Base-by-base conservation (phyloP, 2,797 vertebrate species). In the Orestias chungarensis region DNA sequence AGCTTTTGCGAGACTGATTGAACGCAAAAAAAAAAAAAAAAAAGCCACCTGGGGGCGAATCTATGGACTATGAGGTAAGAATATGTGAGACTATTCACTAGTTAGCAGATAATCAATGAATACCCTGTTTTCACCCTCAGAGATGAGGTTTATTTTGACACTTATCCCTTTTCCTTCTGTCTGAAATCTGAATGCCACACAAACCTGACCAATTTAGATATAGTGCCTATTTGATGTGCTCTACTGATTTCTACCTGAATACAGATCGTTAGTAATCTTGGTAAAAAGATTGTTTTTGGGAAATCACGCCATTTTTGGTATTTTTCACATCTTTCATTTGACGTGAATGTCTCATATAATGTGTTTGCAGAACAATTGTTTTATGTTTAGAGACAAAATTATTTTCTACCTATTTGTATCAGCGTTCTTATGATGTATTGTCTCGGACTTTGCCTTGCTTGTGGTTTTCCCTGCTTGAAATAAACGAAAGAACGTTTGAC, bases 401-500 rank as follows among this genome's bases (percentile, higher is more conserved):
- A n/a, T n/a, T n/a, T n/a, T n/a, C n/a, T n/a, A n/a, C n/a, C n/a
- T n/a, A n/a, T n/a, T n/a, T n/a, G n/a, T n/a, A n/a, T n/a, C n/a
- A n/a, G n/a, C n/a, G 4, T 38, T 38, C 9, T 82, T 79, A 66
- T 85, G 80, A 68, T 55, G 74, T 73, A 2, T 20, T 76, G 78
- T 74, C 62, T 73, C 27, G 44, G 57, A 49, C 42, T 76, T 44
- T 64, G 54, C 68, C 72, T 74, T n/a, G 57, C 42, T 73, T 75
- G 46, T 59, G 1, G 25, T 84, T 80, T 82, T 70, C 72, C 76
- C 70, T 20, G 49, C 74, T 68, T 49, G 33, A 75, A 71, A 72
- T 78, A 82, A 87, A 86, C 75, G 52, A 88, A 73, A 85, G 78
- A 76, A 78, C 82, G 82, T 86, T 79, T 87, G 75, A 68, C 52